These are phyloP conservation scores for Myanophis thanlyinensis DNA, from an alignment of 2,113 vertebrate genomes.

Conservation along the genomic window DNA sequence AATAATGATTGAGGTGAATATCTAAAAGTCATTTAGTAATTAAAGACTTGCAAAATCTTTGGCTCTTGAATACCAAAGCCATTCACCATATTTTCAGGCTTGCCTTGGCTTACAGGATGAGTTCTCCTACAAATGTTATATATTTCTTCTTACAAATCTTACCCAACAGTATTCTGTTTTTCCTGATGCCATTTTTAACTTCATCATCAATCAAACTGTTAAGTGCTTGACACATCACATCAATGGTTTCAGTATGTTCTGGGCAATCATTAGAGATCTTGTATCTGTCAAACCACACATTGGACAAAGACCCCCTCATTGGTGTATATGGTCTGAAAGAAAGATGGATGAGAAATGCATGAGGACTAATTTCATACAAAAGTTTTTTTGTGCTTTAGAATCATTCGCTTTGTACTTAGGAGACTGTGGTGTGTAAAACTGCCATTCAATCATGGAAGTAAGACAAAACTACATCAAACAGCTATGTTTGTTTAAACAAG, in stretches of 20 bases:
- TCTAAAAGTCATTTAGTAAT: background rate
- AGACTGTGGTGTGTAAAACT: background rate
- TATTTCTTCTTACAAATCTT: conserved; percentile 46
- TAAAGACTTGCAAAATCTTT: background rate
- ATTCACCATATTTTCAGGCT: background rate
- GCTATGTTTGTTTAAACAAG: background rate
- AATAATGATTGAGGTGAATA: background rate
- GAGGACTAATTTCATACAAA: conserved; percentile 10
- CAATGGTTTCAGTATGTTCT: conserved; percentile 85
- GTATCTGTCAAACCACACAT: conserved; percentile 89
- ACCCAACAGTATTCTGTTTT: conserved; percentile 84
- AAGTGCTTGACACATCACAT: conserved; percentile 76
- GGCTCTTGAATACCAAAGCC: background rate
- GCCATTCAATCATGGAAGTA: background rate
- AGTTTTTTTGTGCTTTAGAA: background rate
- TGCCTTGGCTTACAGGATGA: background rate
- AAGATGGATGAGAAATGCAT: conserved; percentile 16
- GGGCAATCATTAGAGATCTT: conserved; percentile 82
- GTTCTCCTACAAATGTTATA: background rate
- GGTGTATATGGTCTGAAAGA: conserved; percentile 84
- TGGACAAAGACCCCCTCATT: conserved; percentile 77
- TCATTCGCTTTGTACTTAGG: background rate
- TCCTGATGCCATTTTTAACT: conserved; percentile 75
- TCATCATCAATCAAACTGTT: conserved; percentile 79
- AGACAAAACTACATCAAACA: conserved; percentile 7